phyloP scores from a whole-genome alignment of 2,113 vertebrate genomes.

The Cynopterus brachyotis region DNA sequence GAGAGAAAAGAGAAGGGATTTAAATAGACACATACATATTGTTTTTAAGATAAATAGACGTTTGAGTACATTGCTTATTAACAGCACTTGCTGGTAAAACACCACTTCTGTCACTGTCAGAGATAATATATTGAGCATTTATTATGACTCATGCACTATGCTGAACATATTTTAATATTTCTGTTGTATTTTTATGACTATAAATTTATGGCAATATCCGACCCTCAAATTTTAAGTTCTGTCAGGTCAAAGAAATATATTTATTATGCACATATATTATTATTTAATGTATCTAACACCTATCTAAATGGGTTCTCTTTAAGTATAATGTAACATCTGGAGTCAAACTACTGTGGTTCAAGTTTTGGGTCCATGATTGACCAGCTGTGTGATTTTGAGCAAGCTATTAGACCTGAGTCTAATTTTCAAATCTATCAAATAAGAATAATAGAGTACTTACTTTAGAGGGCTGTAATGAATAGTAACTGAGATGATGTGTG shows the following conservation, averaged over 20 bases:
- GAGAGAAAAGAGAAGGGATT: no score
- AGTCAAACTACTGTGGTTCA: background rate
- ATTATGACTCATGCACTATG: background rate
- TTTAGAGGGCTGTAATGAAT: background rate
- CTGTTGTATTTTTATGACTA: background rate
- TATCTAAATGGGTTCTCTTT: background rate
- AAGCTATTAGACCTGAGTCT: background rate
- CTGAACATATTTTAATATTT: background rate
- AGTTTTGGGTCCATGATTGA: background rate
- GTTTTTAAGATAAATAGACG: background rate
- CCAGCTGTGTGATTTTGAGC: background rate
- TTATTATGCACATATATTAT: background rate
- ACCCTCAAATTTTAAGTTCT: background rate
- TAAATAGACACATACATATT: background rate
- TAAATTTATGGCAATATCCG: background rate
- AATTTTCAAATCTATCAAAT: conserved; percentile 26
- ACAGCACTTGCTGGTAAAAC: background rate
- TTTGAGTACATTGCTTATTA: background rate
- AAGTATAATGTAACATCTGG: background rate
- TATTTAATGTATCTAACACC: background rate
- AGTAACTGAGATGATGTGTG: background rate
- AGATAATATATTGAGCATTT: background rate
- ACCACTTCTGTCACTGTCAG: background rate
- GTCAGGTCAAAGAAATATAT: background rate
- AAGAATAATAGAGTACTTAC: background rate